Evolutionary conservation across 2,797 vertebrate species (phyloP), one percentile per base, ranked within the genome.

Genomic region (Halcyon chelicuti): DNA sequence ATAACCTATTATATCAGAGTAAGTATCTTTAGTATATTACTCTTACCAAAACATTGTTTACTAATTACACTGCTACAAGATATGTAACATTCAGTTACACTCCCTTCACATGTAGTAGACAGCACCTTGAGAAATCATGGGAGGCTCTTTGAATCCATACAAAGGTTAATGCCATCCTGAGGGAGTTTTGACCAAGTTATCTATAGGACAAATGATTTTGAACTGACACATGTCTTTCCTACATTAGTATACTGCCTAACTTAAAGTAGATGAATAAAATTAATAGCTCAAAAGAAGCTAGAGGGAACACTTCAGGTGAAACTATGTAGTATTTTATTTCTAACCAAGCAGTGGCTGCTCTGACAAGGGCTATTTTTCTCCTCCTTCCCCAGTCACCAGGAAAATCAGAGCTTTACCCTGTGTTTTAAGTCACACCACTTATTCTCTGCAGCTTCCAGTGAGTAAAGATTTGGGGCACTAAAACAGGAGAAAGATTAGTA

Each of bases 81-180:
- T 31, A 23, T 85, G 23, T 28, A 39, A 55, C 3, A 2, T 54
- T 94, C 63, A 61, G 0, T 11, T 83, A 52, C 63, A 29, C 62
- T 75, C 52, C 35, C 61, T 88, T 55, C 89, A 35, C 52, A 84
- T 67, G 23, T 22, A 26, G 49, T 37, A 23, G 21, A 35, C 4
- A 14, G 46, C 62, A 74, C 55, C 65, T 33, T 15, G 11, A 86
- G 66, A 78, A 90, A 82, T 35, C 58, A 12, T 0, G 1, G 9
- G 39, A 71, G 63, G 61, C 25, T 91, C 79, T 79, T 54, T 40
- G 86, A 77, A 92, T 92, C 90, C 54, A 60, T 83, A 47, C 29
- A 88, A 90, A 96, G 90, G 94, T 92, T 95, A 97, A 94, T 76
- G 67, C 52, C 70, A 57, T 62, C 93, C 94, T 78, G 55, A 52